Conservation (phyloP, 2,113 vertebrate species). For the Grus americana region DNA sequence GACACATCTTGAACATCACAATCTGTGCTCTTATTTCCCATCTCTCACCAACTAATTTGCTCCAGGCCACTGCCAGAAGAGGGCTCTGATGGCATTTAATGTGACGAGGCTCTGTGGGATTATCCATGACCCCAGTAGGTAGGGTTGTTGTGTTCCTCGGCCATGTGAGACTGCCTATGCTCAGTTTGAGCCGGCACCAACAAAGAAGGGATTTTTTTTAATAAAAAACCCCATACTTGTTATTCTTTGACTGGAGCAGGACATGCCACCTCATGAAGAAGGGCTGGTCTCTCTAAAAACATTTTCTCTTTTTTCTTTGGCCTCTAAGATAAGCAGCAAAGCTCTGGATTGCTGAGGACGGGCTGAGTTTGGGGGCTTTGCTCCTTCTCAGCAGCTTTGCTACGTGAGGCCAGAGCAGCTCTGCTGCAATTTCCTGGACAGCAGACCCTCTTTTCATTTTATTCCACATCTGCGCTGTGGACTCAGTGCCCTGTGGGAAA, state of each 20-base stretch:
- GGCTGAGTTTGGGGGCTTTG: background rate
- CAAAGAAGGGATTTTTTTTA: background rate
- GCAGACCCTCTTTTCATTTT: background rate
- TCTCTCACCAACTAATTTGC: background rate
- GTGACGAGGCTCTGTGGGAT: background rate
- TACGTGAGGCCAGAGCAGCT: background rate
- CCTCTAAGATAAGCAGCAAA: background rate
- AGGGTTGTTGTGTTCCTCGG: background rate
- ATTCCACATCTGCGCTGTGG: background rate
- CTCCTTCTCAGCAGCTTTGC: background rate
- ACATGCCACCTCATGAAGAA: background rate
- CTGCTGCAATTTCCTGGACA: background rate
- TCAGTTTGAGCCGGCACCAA: background rate
- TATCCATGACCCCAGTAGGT: background rate
- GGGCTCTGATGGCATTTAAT: background rate
- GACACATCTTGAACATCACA: fast-evolving
- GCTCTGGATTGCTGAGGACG: background rate
- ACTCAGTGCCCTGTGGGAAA: background rate
- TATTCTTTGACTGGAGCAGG: background rate
- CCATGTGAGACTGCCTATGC: background rate
- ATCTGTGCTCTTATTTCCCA: background rate
- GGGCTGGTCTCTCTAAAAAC: background rate
- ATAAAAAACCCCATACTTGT: fast-evolving
- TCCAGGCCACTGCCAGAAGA: background rate
- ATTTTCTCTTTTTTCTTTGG: background rate